Evolutionary conservation across 1,140 invertebrate genomes (phyloP).

Genomic region (Apis mellifera): DNA sequence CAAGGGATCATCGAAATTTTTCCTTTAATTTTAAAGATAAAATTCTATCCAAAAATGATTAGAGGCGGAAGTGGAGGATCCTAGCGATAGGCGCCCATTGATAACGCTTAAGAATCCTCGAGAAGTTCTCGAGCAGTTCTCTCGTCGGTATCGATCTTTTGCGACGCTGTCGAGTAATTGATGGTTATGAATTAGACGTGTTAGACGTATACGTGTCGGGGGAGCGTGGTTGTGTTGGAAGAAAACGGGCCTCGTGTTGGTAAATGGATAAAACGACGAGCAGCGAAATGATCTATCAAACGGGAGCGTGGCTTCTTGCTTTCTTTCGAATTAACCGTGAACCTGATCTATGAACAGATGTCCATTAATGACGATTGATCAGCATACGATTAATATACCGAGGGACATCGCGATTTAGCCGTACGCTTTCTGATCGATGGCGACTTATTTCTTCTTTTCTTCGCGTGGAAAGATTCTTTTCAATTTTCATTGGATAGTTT

Average conservation of each 20-base stretch:
- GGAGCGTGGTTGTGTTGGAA: too few species aligned
- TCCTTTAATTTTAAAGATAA: too few species aligned
- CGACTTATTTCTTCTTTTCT: too few species aligned
- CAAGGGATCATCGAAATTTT: too few species aligned
- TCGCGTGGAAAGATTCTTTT: too few species aligned
- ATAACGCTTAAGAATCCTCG: neutral
- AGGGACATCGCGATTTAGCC: neutral
- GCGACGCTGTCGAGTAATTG: conserved; percentile 5
- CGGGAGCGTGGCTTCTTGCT: neutral
- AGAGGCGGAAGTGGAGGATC: neutral
- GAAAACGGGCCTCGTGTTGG: too few species aligned
- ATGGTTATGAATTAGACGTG: conserved; percentile 18
- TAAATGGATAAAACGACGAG: neutral
- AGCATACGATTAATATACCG: conserved; percentile 70
- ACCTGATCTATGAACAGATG: conserved; percentile 49
- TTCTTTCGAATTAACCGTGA: conserved; percentile 45
- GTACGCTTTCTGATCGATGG: too few species aligned
- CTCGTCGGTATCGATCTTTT: neutral
- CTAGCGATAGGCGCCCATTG: too few species aligned
- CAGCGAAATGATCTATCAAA: conserved; percentile 19
- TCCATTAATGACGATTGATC: conserved; percentile 67
- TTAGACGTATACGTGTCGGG: neutral
- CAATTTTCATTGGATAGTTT: too few species aligned
- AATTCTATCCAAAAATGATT: too few species aligned
- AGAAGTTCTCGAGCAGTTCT: too few species aligned